Evolutionary conservation across 2,888 invertebrate genomes (phyloP), one percentile per base, ranked within the genome.

Genomic region (Allolobophora icterica): DNA sequence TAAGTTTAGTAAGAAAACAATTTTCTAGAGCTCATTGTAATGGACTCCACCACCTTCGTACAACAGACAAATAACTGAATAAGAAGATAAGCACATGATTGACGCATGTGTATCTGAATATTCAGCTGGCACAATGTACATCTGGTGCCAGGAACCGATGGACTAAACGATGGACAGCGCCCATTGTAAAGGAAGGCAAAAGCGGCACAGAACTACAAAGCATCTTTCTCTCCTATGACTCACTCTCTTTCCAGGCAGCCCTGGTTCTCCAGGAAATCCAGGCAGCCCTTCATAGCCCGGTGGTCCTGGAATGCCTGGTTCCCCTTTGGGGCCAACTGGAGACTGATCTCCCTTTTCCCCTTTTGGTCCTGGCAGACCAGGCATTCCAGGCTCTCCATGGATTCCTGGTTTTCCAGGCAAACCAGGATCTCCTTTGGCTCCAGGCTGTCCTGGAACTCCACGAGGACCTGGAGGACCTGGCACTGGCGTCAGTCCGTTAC

Each of bases 271-370:
- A 33, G 97, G 94, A 94, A 98, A 98, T 35, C 98, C 98, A 33
- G 97, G 94, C 94, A 98, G 98, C 35, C 98, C 98, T 91, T 45
- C 89, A 40, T 93, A 94, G 71, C 94, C 94, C 40, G 94, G 93
- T 21, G 93, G 93, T 84, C 92, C 92, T 24, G 91, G 91, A 42
- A 89, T 34, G 42, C 92, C 92, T 95, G 97, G 98, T 96, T 97
- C 98, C 94, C 98, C 98, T 94, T 97, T 97, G 95, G 97, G 97
- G 94, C 98, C 98, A 94, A 97, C 96, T 21, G 33, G 58, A 42
- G 87, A 35, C 87, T 34, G 35, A 98, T 96, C 98, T 97, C 93
- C 98, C 98, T 98, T 93, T 92, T 90, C 93, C 92, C 91, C 93
- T 92, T 89, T 93, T 89, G 90, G 93, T 97, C 97, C 93, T 98